Conservation (phyloP, 2,888 invertebrate species). For the Achlya flavicornis region DNA sequence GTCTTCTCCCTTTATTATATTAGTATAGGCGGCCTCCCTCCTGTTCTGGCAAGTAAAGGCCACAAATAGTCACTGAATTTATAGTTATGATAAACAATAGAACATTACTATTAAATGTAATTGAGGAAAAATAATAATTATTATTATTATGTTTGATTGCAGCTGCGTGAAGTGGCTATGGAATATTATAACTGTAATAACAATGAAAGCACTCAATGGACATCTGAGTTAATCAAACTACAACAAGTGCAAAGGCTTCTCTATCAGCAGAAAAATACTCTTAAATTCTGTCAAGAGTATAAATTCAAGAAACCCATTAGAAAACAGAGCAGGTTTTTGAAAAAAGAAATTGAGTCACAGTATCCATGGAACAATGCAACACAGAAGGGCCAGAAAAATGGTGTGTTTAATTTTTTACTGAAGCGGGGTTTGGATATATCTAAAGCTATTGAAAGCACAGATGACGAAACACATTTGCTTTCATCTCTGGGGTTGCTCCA, state of each 20-base stretch:
- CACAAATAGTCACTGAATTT: no score
- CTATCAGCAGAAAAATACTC: conserved; percentile 69
- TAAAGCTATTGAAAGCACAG: conserved; percentile 51
- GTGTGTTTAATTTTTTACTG: conserved; percentile 60
- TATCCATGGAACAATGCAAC: conserved; percentile 74
- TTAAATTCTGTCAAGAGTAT: conserved; percentile 66
- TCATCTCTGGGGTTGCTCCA: conserved; percentile 59
- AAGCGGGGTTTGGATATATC: conserved; percentile 63
- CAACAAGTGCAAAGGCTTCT: conserved; percentile 71
- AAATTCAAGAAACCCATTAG: conserved; percentile 57
- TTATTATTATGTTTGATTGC: conserved; percentile 27
- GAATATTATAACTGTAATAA: conserved; percentile 88
- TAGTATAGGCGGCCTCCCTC: no score
- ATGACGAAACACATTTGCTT: conserved; percentile 53
- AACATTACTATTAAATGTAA: no score
- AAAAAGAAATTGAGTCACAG: conserved; percentile 63
- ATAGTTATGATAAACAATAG: no score
- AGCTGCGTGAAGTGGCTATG: conserved; percentile 89
- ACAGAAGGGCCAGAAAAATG: conserved; percentile 58
- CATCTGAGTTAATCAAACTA: conserved; percentile 68
- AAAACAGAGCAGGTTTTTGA: conserved; percentile 45
- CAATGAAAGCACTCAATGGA: conserved; percentile 76
- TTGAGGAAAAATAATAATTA: no score
- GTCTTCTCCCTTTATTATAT: no score
- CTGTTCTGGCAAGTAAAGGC: no score